Base-by-base conservation (phyloP, 2,797 vertebrate species). In the Chelon auratus region DNA sequence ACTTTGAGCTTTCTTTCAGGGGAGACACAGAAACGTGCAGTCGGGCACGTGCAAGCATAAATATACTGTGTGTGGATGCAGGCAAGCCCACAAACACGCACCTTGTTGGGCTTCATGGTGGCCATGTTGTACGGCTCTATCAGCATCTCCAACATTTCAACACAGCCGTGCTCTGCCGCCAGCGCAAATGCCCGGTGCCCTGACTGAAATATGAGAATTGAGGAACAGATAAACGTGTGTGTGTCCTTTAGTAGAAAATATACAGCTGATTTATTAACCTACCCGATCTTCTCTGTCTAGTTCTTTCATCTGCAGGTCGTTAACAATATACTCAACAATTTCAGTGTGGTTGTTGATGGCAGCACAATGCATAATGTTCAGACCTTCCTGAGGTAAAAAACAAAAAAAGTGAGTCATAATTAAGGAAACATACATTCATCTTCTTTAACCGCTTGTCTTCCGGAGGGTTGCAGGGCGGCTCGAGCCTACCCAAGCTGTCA, bases 281-380 rank as follows among this genome's bases (percentile, higher is more conserved):
- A 99, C 96, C 93, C 87, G 58, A 80, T 97, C 95, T 3, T 93
- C 89, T 80, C 95, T 96, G 87, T 96, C 94, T 63, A 98, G 87
- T 76, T 96, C 95, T 72, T 85, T 92, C 93, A 97, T 93, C 77
- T 96, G 95, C 67, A 98, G 92, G 75, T 99, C 96, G 81, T 94
- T 91, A n/a, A 97, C 75, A 42, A 99, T 94, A 91, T 97, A 97
- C 54, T 95, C 91, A n/a, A 96, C 20, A 13, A 98, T 94, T 33
- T 86, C 91, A 43, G 94, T 88, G 33, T 93, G 95, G 91, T 97
- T 95, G 86, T 95, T 97, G 87, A 96, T 92, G 55, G 96, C 95
- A 63, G 96, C 96, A 9, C 97, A 97, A 81, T 99, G 96, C 71
- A 98, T 80, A 47, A 95, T 95, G 14, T 96, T 97, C 92, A 94